Evolutionary conservation across 2,888 invertebrate genomes (phyloP), one percentile per base, ranked within the genome.

Genomic region (Germaria angustata): DNA sequence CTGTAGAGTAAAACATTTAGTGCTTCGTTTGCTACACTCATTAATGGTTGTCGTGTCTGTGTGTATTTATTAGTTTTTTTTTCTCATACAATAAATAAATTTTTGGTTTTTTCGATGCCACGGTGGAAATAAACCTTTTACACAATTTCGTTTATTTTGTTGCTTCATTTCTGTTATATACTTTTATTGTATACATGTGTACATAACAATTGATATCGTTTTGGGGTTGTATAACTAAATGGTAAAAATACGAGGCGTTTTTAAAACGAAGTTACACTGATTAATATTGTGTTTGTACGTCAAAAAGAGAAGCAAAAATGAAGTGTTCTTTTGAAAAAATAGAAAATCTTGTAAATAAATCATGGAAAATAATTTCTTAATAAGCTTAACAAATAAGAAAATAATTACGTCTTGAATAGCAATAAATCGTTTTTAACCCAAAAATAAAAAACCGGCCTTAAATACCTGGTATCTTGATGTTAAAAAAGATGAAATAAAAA

Each of bases 11-110:
- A 81, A 84, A 84, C 78, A 82, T 84, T 87, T 85, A 88, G 88
- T 89, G 87, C 85, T 87, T 86, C 86, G 86, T 85, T 84, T 85
- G 87, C 86, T 86, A 86, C 87, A 86, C 85, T 85, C 87, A 85
- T 86, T 86, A 87, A 81, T 87, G 88, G 88, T 88, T 80, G 86
- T 84, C 81, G 84, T 81, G 82, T 82, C 79, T 81, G 59, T 69
- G 46, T 39, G 34, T 65, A n/a, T 63, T 17, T 28, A 24, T 44
- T 28, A n/a, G 13, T 17, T 71, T 32, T 41, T 65, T 68, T 36
- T 72, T 59, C 28, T 79, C 24, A 17, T 71, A 66, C 3, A 66
- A 68, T 34, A 53, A 59, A 46, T 51, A 46, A 36, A 34, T 61
- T 51, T 69, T 69, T 68, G 11, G n/a, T 68, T 68, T 61, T 63